Base-by-base conservation (phyloP, 2,797 vertebrate species). In the Euthynnus affinis region DNA sequence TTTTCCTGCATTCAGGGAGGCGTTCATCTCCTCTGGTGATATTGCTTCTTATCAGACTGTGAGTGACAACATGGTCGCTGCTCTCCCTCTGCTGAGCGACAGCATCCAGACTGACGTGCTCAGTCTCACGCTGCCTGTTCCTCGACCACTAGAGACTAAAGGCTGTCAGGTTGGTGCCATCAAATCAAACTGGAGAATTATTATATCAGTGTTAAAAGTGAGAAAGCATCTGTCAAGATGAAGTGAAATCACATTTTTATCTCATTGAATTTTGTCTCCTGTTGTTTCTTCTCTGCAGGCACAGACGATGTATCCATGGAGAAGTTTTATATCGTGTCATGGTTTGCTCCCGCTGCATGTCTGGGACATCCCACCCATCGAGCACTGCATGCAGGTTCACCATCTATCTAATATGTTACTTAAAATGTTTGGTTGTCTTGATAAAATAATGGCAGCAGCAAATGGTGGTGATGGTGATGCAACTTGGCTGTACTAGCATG, bases 351-450 rank as follows among this genome's bases (percentile, higher is more conserved):
- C 96, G 58, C 74, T 93, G 57, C 62, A 29, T 59, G 63, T 95
- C 40, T 92, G 91, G 90, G 89, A 91, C 56, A 57, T 93, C 57
- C 88, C 94, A 63, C 90, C 90, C 53, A 91, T 96, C 57, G 95
- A 96, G 84, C 92, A 90, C 77, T 87, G 88, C 72, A 93, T 95
- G 92, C 95, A 97, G 95, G 94, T 96, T 18, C 6, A 44, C 89
- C 2, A 32, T 9, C 23, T 48, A 1, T 49, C 12, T 49, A 49
- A 23, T 20, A 17, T 0, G 1, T 27, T 9, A 2, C 23, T 4
- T 69, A 8, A 44, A 6, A 12, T 55, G 29, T 9, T 48, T 48
- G 44, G 17, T 17, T 17, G 17, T 48, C 15, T 48, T 17, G 1
- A 1, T 44, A 44, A 44, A 44, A 44, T 13, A 44, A 44, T 42